Conservation (phyloP, 2,113 vertebrate species). For the Anolis sagrei region DNA sequence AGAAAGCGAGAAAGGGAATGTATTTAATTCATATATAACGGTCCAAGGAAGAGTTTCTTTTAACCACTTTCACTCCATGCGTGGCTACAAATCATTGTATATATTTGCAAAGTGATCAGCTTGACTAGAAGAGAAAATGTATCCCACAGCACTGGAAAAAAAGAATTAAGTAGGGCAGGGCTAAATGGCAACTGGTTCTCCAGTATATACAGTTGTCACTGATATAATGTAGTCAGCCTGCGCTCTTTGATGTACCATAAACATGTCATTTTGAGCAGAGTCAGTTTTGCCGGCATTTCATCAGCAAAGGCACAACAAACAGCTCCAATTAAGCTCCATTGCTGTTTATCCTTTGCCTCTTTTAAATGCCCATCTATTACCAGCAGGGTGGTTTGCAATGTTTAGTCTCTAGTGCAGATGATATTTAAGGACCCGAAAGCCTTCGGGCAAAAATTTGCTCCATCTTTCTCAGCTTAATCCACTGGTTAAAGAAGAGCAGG, state of each 20-base stretch:
- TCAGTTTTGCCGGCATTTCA: constrained; percentile 69
- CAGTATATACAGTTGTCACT: constrained; percentile 74
- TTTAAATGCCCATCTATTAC: constrained; percentile 65
- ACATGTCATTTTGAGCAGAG: constrained; percentile 73
- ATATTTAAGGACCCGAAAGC: constrained; percentile 55
- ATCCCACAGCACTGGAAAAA: constrained; percentile 66
- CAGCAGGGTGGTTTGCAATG: constrained; percentile 63
- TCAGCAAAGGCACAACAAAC: constrained; percentile 64
- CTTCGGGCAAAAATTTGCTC: constrained; percentile 51
- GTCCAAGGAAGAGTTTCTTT: constrained; percentile 66
- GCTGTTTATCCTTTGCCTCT: constrained; percentile 62
- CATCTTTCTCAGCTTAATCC: constrained; percentile 46
- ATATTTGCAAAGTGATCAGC: constrained; percentile 65
- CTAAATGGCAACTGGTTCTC: constrained; percentile 68
- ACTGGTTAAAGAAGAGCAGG: constrained; percentile 48
- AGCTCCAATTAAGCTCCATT: constrained; percentile 49
- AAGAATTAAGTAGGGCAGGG: constrained; percentile 64
- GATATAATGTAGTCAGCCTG: constrained; percentile 69
- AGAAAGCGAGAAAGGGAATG: background rate
- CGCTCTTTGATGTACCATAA: constrained; percentile 72
- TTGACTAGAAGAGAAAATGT: constrained; percentile 68
- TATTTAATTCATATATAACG: constrained; percentile 26
- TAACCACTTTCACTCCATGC: constrained; percentile 68
- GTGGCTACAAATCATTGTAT: constrained; percentile 67
- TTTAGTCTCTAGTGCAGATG: constrained; percentile 69